Percentiles rank a stretch among this genome's conserved stretches.
These are phyloP conservation scores for Siphamia tubifer DNA, from an alignment of 2,113 vertebrate species.

Conservation along the genomic window DNA sequence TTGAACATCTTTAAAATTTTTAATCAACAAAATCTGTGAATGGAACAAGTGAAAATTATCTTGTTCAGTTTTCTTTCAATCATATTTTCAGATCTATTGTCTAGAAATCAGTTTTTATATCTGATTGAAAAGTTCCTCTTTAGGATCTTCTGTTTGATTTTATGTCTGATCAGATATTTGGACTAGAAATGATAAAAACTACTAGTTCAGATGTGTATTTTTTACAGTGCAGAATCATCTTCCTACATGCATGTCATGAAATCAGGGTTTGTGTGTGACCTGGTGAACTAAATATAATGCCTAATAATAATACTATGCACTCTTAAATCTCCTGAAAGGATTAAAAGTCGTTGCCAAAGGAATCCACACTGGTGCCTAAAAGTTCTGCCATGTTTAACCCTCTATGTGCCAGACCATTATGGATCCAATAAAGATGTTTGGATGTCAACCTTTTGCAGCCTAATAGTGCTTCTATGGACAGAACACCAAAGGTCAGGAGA, in stretches of 20 bases:
- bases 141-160: too few relatives aligned
- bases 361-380: slow-evolving; percentile 70
- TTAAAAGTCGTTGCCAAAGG: slow-evolving; percentile 68
- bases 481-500: background rate
- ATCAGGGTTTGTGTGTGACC: slow-evolving; percentile 44
- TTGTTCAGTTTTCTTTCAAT: too few relatives aligned
- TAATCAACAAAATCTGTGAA: too few relatives aligned
- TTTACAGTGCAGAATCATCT: too few relatives aligned
- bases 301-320: slow-evolving; percentile 54
- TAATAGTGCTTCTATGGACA: slow-evolving; percentile 68
- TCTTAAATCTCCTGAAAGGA: slow-evolving; percentile 43
- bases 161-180: too few relatives aligned
- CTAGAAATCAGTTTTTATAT: too few relatives aligned
- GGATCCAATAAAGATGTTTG: slow-evolving; percentile 75
- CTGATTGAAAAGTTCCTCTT: too few relatives aligned
- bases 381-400: slow-evolving; percentile 62
- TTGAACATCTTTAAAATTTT: too few relatives aligned
- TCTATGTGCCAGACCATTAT: slow-evolving; percentile 64
- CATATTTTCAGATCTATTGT: too few relatives aligned
- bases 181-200: too few relatives aligned
- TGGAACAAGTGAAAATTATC: too few relatives aligned
- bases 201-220: too few relatives aligned
- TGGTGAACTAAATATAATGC: slow-evolving; percentile 25
- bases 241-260: slow-evolving; percentile 54
- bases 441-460: slow-evolving; percentile 56